phyloP scores from a whole-genome alignment of 2,888 invertebrate species.

The Mamestra brassicae region DNA sequence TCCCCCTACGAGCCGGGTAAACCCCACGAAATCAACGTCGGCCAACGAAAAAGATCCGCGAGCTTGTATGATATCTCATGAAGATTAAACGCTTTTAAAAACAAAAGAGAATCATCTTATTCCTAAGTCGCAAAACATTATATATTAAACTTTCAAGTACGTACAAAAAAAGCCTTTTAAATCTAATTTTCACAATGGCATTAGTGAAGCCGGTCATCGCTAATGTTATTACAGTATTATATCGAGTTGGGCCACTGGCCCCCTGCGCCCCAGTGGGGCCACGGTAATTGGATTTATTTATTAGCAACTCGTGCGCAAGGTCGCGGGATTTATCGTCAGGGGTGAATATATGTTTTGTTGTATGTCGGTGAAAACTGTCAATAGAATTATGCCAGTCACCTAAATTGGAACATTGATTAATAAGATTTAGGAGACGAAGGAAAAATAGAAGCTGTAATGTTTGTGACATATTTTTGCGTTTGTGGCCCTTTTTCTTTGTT shows the following conservation, averaged over 20 bases:
- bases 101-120: neutral
- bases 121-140: neutral
- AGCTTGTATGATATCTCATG: too few relatives aligned
- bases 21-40: too few relatives aligned
- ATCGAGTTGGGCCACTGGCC: slow-evolving; percentile 24
- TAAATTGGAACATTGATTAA: neutral
- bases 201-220: slow-evolving; percentile 64
- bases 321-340: slow-evolving; percentile 9
- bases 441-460: neutral
- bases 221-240: slow-evolving; percentile 63
- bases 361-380: slow-evolving; percentile 5
- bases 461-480: neutral
- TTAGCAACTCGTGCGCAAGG: slow-evolving; percentile 59
- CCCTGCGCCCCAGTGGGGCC: neutral
- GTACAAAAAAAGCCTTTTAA: slow-evolving; percentile 47
- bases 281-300: slow-evolving; percentile 55
- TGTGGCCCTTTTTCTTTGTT: neutral
- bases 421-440: neutral
- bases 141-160: neutral
- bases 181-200: slow-evolving; percentile 70
- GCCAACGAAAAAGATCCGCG: too few relatives aligned
- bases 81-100: neutral
- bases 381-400: slow-evolving; percentile 3
- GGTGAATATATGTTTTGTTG: slow-evolving; percentile 1
- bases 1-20: too few relatives aligned